Conservation (phyloP, 2,888 invertebrate species). For the Troides helena region DNA sequence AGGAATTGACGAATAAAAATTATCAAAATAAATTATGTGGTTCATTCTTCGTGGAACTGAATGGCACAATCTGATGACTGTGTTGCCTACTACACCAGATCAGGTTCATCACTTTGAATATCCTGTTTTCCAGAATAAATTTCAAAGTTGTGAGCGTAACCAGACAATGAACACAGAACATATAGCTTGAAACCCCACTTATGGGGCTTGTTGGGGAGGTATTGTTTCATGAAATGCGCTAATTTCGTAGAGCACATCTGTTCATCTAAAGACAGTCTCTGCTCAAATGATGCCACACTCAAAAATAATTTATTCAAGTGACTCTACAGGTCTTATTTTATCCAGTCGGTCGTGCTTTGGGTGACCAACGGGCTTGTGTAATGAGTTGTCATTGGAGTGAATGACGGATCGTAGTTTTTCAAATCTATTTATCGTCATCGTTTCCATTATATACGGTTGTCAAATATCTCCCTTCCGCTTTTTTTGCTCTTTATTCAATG, state of each 20-base stretch:
- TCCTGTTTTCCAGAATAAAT: constrained; percentile 32
- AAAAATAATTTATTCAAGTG: constrained; percentile 30
- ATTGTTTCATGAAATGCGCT: constrained; percentile 36
- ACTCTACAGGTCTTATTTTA: constrained; percentile 34
- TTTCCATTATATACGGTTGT: constrained; percentile 24
- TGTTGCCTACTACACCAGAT: constrained; percentile 16
- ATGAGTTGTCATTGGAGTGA: constrained; percentile 30
- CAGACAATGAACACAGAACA: constrained; percentile 31
- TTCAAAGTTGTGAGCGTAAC: constrained; percentile 34
- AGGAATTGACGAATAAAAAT: constrained; percentile 19
- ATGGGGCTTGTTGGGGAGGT: constrained; percentile 35
- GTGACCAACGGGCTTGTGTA: constrained; percentile 30
- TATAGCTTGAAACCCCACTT: constrained; percentile 34
- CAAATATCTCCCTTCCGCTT: no score
- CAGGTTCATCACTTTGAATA: constrained; percentile 18
- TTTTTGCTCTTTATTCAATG: no score
- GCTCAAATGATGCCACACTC: constrained; percentile 29
- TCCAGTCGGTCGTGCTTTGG: constrained; percentile 33
- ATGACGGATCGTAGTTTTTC: constrained; percentile 34
- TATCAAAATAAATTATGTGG: constrained; percentile 26
- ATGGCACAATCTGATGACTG: constrained; percentile 16
- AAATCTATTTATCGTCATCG: constrained; percentile 36
- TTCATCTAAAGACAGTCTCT: constrained; percentile 35
- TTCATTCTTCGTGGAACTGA: constrained; percentile 17
- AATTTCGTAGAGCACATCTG: constrained; percentile 34